Percentiles rank a stretch among this genome's conserved stretches.
phyloP scores from a whole-genome alignment of 2,113 vertebrate genomes.

The Heterochromis multidens region DNA sequence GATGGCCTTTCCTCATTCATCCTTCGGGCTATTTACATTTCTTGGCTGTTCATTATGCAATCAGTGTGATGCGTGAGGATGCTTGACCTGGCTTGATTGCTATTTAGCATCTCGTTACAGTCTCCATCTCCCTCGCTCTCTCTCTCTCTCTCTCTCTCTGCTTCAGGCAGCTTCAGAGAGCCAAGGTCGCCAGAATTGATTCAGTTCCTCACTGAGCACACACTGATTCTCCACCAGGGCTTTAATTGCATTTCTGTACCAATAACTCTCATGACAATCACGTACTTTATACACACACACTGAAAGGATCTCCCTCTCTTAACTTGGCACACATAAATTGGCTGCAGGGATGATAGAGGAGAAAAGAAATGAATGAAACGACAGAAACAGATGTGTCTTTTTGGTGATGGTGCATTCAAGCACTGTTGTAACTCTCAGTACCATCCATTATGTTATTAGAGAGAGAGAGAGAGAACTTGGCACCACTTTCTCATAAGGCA shows the following conservation, averaged over 20 bases:
- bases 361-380: background rate
- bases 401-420: background rate
- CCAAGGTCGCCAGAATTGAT: constrained; percentile 65
- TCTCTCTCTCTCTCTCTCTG: background rate
- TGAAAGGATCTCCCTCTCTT: background rate
- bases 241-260: constrained; percentile 70
- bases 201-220: constrained; percentile 20
- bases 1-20: constrained; percentile 43
- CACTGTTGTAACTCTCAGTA: background rate
- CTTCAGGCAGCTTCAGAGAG: constrained; percentile 24
- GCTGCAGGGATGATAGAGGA: background rate
- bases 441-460: background rate
- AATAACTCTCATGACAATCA: constrained; percentile 55
- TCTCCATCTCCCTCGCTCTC: background rate
- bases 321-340: background rate
- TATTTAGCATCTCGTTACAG: constrained; percentile 20
- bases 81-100: constrained; percentile 58
- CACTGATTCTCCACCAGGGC: constrained; percentile 21
- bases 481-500: background rate
- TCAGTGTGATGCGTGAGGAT: constrained; percentile 41
- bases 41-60: constrained; percentile 55
- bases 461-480: background rate
- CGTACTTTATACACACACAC: constrained; percentile 9
- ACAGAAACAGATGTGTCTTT: background rate
- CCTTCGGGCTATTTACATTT: constrained; percentile 41